These are phyloP conservation scores for Sitta europaea DNA, from an alignment of 2,113 vertebrate species.

Conservation along the genomic window DNA sequence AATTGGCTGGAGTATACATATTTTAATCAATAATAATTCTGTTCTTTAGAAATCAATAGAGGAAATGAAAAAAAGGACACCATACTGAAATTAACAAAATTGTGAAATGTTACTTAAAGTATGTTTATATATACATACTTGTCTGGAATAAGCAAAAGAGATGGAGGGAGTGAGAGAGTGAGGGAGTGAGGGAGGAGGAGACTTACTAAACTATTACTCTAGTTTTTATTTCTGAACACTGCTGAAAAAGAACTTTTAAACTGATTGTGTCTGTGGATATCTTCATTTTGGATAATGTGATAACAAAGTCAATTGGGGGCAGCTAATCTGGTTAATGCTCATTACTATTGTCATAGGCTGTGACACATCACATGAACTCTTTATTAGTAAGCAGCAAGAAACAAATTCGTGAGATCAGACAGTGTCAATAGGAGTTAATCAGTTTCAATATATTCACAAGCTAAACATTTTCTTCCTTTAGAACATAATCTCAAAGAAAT, in stretches of 20 bases:
- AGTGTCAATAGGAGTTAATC: slow-evolving; percentile 19
- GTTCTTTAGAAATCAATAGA: slow-evolving; percentile 46
- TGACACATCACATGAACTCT: slow-evolving; percentile 18
- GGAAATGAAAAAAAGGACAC: slow-evolving; percentile 26
- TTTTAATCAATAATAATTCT: slow-evolving; percentile 46
- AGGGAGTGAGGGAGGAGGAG: too few relatives aligned
- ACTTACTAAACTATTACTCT: not conserved
- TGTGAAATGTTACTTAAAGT: slow-evolving; percentile 41
- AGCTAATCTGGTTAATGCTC: slow-evolving; percentile 13
- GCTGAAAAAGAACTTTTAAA: not conserved
- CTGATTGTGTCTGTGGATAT: not conserved
- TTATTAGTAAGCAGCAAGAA: slow-evolving; percentile 31
- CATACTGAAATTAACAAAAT: slow-evolving; percentile 35
- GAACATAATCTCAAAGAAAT: not conserved
- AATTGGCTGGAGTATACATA: slow-evolving; percentile 28
- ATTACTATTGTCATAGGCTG: slow-evolving; percentile 13
- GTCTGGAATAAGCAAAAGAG: slow-evolving; percentile 9
- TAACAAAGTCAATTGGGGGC: slow-evolving; percentile 2
- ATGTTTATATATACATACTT: not conserved
- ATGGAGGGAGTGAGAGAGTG: too few relatives aligned
- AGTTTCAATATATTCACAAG: not conserved
- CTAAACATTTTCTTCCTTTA: not conserved
- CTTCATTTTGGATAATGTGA: not conserved
- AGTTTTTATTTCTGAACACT: not conserved
- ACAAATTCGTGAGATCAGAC: not conserved